phyloP scores from a whole-genome alignment of 2,113 vertebrate species.

The Chunga burmeisteri region DNA sequence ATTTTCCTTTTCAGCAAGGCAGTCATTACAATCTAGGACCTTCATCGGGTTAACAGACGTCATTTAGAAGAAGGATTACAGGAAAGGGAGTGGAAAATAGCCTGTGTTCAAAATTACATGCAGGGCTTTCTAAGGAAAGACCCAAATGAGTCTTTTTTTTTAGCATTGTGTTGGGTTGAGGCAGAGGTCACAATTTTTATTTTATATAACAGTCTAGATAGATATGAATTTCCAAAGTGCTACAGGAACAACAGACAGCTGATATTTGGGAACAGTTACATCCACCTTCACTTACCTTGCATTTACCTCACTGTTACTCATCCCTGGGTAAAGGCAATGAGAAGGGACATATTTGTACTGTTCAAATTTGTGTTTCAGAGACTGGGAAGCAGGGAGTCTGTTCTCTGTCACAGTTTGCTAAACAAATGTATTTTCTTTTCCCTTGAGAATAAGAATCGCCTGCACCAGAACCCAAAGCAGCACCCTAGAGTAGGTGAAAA shows the following conservation, averaged over 20 bases:
- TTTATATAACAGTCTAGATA: neutral
- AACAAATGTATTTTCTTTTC: neutral
- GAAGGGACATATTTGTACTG: neutral
- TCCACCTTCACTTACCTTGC: neutral
- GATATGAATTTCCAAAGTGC: neutral
- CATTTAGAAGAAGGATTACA: neutral
- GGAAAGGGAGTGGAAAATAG: neutral
- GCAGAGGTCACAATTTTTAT: neutral
- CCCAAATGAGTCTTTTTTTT: neutral
- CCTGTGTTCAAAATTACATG: neutral
- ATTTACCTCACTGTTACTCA: neutral
- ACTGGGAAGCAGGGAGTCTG: neutral
- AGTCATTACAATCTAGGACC: neutral
- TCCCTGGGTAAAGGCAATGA: neutral
- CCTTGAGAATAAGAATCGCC: neutral
- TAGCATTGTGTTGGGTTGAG: neutral
- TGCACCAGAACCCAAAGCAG: neutral
- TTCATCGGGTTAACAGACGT: neutral
- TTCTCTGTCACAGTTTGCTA: neutral
- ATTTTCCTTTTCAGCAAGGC: neutral
- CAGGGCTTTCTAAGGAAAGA: neutral
- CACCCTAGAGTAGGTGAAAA: neutral
- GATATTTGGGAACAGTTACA: neutral
- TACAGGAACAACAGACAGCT: neutral
- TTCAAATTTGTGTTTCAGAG: neutral